phyloP scores from a whole-genome alignment of 2,888 invertebrate species.

The Amphipoea lucens region DNA sequence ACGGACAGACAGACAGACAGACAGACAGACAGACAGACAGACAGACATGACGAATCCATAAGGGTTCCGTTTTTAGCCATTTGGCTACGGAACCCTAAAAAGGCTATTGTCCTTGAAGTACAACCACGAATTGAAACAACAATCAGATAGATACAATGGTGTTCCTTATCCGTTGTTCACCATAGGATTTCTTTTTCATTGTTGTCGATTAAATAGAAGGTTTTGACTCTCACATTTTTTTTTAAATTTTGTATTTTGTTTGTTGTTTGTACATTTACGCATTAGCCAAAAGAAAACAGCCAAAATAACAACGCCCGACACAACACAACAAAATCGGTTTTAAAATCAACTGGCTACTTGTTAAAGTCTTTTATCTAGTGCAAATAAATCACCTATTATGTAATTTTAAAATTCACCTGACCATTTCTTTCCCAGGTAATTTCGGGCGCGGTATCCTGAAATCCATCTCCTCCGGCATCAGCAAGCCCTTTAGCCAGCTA shows the following conservation, averaged over 20 bases:
- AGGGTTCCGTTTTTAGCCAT: too few relatives aligned
- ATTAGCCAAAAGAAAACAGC: background rate
- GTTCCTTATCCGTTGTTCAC: background rate
- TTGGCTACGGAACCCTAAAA: too few relatives aligned
- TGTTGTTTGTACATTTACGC: too few relatives aligned
- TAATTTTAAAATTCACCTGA: background rate
- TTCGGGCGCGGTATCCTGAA: conserved; percentile 87
- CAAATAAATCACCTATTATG: background rate
- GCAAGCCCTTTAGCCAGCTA: conserved; percentile 89
- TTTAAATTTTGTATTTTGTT: too few relatives aligned
- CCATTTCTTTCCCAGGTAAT: conserved; percentile 77
- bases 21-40: too few relatives aligned
- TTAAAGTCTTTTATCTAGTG: too few relatives aligned
- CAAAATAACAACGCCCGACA: background rate
- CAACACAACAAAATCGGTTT: background rate
- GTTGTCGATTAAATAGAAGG: background rate
- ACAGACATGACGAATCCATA: too few relatives aligned
- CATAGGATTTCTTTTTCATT: background rate
- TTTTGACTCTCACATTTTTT: background rate
- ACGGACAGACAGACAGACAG: too few relatives aligned
- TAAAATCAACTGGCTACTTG: background rate
- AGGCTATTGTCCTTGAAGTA: background rate
- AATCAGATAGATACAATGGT: background rate
- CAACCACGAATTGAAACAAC: background rate
- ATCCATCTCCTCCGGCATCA: conserved; percentile 82